Evolutionary conservation across 2,888 invertebrate genomes (phyloP).

Genomic region (Uropetala carovei): DNA sequence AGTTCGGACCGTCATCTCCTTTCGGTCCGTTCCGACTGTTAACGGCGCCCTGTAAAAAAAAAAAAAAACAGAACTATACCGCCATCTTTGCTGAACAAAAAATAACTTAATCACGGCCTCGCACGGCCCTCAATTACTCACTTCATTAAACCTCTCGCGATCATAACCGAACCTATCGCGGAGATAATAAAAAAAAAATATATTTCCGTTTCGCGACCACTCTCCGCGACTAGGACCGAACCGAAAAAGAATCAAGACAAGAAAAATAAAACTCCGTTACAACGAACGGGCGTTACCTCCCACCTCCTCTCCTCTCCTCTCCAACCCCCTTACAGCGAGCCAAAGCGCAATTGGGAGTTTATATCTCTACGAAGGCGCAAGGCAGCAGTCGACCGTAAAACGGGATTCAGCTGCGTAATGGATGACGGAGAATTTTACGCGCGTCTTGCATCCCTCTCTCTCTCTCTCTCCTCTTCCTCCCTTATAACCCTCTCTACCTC

Average conservation of each 20-base stretch:
- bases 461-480: background rate
- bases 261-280: too few relatives aligned
- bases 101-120: background rate
- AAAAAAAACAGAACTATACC: background rate
- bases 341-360: background rate
- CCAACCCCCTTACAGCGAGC: background rate
- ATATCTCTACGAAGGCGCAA: background rate
- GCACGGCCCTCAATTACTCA: background rate
- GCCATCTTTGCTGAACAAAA: background rate
- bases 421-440: constrained; percentile 12
- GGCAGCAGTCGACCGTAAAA: background rate
- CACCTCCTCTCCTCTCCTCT: too few relatives aligned
- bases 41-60: too few relatives aligned
- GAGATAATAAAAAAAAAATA: background rate
- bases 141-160: background rate
- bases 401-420: background rate
- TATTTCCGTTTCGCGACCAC: background rate
- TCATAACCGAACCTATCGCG: background rate
- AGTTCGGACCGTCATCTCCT: too few relatives aligned
- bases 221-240: background rate
- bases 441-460: background rate
- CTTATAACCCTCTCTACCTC: background rate
- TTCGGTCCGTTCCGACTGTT: too few relatives aligned
- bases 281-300: too few relatives aligned
- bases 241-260: background rate